phyloP scores from a whole-genome alignment of 2,113 vertebrate species.

The Anarhynchus alexandrinus region DNA sequence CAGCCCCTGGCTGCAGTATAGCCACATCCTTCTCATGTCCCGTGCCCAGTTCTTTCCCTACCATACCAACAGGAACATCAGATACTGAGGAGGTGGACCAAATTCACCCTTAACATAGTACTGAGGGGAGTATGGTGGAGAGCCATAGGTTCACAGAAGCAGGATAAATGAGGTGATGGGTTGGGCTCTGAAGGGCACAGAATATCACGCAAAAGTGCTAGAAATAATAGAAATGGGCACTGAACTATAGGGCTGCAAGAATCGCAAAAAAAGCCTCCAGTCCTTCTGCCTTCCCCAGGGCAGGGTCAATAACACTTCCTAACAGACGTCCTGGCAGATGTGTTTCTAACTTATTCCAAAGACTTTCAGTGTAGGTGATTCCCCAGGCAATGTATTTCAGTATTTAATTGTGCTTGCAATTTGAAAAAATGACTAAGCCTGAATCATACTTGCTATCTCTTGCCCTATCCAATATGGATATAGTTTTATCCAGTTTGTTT shows the following conservation, averaged over 20 bases:
- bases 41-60: neutral
- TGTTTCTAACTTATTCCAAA: neutral
- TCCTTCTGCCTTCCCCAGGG: neutral
- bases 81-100: neutral
- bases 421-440: neutral
- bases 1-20: neutral
- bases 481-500: neutral
- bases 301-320: neutral
- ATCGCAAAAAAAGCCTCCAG: neutral
- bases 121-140: neutral
- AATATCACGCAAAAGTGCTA: neutral
- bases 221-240: neutral
- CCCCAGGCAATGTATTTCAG: neutral
- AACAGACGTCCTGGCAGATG: neutral
- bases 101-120: neutral
- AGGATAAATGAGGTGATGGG: neutral
- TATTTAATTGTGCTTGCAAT: neutral
- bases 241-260: neutral
- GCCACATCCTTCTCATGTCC: rapidly evolving
- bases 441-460: neutral
- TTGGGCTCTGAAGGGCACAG: neutral
- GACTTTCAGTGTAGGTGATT: neutral
- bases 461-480: neutral
- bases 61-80: neutral
- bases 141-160: neutral